Base-by-base conservation (phyloP, 23 tunicate genomes). In the Diplosoma virens region DNA sequence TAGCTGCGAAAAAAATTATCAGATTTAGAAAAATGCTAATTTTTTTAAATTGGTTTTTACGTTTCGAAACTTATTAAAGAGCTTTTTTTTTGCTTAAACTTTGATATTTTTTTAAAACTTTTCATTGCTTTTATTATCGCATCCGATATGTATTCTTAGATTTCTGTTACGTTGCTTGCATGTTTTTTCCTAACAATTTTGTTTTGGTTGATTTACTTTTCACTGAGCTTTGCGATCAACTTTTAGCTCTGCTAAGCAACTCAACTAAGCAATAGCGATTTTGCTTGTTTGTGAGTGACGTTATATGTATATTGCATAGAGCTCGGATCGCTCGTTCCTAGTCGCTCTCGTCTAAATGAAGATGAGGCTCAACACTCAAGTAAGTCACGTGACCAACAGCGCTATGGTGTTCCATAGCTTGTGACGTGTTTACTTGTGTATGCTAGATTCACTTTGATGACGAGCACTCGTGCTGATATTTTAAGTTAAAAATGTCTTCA, bases 311-410 rank as follows among this genome's bases (percentile, higher is more conserved):
- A n/a, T n/a, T n/a, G n/a, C n/a, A n/a, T 73, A 87, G 93, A 74
- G 35, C 20, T 56, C 50, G 71, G 93, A 87, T 52, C 81, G 93
- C 29, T 65, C 93, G 22, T 87, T 80, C 58, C 85, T 80, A 33
- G 71, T 87, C 25, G 93, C 93, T 0, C 77, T 87, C 31, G 93
- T 87, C 18, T 87, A 59, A 87, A 24, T 28, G 76, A 74, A 50
- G 34, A 28, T 28, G 34, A 63, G 3, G 17, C 69, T 45, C 14
- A 11, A 9, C 14, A 45, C 52, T 9, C 11, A 45, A 45, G 52
- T 45, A 45, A 45, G 52, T 45, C 14, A 11, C 16, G 16, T 45
- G 14, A 45, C 14, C 52, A 45, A 45, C 52, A 9, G 52, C n/a
- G n/a, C n/a, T n/a, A n/a, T n/a, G n/a, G n/a, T n/a, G n/a, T n/a